These are phyloP conservation scores for Orientallactaga bullata DNA, from an alignment of 2,113 vertebrate species.

Conservation along the genomic window DNA sequence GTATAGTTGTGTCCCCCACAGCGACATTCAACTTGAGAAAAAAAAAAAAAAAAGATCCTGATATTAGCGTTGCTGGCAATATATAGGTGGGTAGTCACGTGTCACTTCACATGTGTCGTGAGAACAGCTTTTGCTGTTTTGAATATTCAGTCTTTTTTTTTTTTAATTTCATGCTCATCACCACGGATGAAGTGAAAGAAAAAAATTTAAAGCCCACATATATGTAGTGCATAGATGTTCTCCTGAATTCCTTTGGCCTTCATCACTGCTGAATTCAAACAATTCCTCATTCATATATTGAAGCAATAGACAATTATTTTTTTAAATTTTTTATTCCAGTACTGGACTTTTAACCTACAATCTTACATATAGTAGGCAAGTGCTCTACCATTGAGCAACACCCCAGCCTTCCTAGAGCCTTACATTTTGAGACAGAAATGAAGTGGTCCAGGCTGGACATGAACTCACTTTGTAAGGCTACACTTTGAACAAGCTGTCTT, in stretches of 20 bases:
- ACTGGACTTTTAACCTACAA: neutral
- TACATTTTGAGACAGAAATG: neutral
- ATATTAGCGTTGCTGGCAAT: conserved; percentile 66
- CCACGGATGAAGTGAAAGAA: conserved; percentile 68
- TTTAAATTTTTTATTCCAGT: neutral
- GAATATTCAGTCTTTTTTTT: conserved; percentile 67
- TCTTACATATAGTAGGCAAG: no score
- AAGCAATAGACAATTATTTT: neutral
- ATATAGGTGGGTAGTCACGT: conserved; percentile 53
- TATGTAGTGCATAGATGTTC: neutral
- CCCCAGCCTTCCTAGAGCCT: neutral
- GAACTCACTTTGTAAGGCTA: neutral
- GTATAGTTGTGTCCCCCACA: conserved; percentile 75
- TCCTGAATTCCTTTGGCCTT: conserved; percentile 46
- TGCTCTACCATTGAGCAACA: neutral
- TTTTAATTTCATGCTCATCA: neutral
- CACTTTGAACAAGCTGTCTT: neutral
- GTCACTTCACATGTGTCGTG: conserved; percentile 23
- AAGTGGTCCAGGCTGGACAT: neutral
- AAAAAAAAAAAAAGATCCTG: neutral
- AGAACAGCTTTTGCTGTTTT: conserved; percentile 80
- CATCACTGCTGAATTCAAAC: neutral
- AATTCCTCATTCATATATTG: neutral
- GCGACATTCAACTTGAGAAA: conserved; percentile 74
- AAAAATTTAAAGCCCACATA: conserved; percentile 61